Evolutionary conservation across 2,113 vertebrate genomes (phyloP).

Genomic region (Callionymus lyra): DNA sequence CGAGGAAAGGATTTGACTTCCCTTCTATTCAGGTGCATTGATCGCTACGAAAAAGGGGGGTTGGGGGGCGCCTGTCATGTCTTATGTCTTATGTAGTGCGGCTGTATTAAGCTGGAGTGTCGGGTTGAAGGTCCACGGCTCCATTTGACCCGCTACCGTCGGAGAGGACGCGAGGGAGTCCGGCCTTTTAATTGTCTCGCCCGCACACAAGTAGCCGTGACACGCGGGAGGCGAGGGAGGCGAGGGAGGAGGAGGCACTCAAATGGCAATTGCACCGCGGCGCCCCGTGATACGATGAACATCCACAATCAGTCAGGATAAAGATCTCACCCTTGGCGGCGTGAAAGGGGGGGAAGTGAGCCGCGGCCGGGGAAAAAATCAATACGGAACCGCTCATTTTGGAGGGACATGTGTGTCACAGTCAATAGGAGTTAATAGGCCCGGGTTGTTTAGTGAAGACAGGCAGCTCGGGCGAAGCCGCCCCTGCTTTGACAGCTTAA

Average conservation of each 20-base stretch:
- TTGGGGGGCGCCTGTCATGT: constrained; percentile 32
- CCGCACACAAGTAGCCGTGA: constrained; percentile 69
- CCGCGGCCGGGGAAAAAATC: constrained; percentile 93
- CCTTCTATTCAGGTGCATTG: constrained; percentile 49
- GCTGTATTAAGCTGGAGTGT: constrained; percentile 27
- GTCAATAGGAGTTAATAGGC: constrained; percentile 99
- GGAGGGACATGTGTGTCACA: constrained; percentile 98
- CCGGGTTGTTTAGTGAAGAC: constrained; percentile 79
- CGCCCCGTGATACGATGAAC: constrained; percentile 80
- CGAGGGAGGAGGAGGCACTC: constrained; percentile 25
- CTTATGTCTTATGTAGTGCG: constrained; percentile 18
- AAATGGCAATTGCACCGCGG: constrained; percentile 76
- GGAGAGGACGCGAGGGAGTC: constrained; percentile 69
- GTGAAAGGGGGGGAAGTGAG: constrained; percentile 88
- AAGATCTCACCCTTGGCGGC: constrained; percentile 91
- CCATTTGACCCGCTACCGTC: constrained; percentile 57
- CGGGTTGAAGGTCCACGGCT: constrained; percentile 31
- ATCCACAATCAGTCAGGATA: constrained; percentile 89
- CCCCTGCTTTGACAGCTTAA: constrained; percentile 67
- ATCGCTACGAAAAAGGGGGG: constrained; percentile 33
- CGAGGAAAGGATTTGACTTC: constrained; percentile 41
- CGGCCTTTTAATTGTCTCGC: constrained; percentile 73
- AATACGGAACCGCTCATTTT: constrained; percentile 97
- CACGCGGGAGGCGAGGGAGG: constrained; percentile 69
- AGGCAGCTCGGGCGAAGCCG: constrained; percentile 65